Conservation (phyloP, 2,113 vertebrate genomes). For the Alces alces region DNA sequence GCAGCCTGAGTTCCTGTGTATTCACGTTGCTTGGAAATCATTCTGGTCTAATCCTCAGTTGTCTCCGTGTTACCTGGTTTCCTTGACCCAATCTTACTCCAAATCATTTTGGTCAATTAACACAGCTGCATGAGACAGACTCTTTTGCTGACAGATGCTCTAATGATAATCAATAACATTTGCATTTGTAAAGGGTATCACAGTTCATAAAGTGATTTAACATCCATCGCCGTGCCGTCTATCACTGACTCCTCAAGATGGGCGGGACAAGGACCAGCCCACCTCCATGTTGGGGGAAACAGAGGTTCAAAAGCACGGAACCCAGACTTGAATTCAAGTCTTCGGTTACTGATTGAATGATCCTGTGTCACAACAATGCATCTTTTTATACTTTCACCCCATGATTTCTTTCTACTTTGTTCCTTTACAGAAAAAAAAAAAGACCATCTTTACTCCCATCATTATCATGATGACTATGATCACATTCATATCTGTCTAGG, state of each 20-base stretch:
- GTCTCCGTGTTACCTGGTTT: neutral
- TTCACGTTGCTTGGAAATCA: too few species aligned
- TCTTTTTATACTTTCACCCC: neutral
- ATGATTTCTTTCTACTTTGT: neutral
- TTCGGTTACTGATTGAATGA: accelerated
- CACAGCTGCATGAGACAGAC: accelerated
- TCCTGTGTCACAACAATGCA: neutral
- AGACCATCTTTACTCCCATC: accelerated
- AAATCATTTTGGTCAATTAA: neutral
- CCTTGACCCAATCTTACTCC: neutral
- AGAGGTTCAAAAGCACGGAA: neutral
- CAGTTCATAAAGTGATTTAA: neutral
- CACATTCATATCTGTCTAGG: neutral
- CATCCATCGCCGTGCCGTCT: neutral
- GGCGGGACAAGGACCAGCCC: neutral
- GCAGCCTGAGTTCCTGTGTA: accelerated
- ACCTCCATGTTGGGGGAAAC: neutral
- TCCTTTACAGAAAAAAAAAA: neutral
- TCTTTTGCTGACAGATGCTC: neutral
- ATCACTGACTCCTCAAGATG: neutral
- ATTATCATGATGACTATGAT: neutral
- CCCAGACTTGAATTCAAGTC: neutral
- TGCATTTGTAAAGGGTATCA: neutral
- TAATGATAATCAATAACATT: neutral
- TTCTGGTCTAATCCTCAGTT: neutral